Evolutionary conservation across 2,797 vertebrate genomes (phyloP), one percentile per base, ranked within the genome.

Genomic region (Karalla daura): DNA sequence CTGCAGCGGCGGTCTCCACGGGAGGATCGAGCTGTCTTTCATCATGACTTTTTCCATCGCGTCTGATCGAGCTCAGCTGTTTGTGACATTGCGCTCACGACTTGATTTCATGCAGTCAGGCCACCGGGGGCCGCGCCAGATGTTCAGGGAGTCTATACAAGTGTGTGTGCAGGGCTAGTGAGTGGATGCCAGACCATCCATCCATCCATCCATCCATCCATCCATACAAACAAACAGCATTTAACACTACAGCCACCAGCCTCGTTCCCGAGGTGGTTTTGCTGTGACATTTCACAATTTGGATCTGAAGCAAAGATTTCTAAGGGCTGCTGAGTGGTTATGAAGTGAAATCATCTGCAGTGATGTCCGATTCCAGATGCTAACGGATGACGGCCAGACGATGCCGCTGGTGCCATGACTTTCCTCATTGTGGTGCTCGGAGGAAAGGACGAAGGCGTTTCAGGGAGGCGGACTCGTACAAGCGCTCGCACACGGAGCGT

Each of bases 31-130:
- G 15, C 55, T 1, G 36, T 65, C 49, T 15, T 12, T 52, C 64
- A 51, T 58, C 40, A 25, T 18, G 10, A 24, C 32, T n/a, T 15
- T n/a, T 66, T 32, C 13, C 44, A 65, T 49, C 13, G 1, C 24
- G 25, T 17, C 32, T 27, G 44, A 66, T 18, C 23, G 49, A 49
- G 45, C 50, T 70, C 35, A 55, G 73, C 62, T 74, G 52, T 18
- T 13, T 7, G 30, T 11, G 18, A 40, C 23, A 24, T 33, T 7
- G 21, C 0, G 27, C 25, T 37, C 43, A 45, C 6, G 54, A 66
- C 50, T 40, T 33, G 60, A 54, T 55, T 63, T 65, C 46, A 44
- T 18, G 14, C 46, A 1, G 39, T 12, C 5, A 7, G 23, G 40
- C 27, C 47, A 56, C 37, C 0, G 12, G 25, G 46, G 70, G 35